These are phyloP conservation scores for Eulimnadia texana DNA, from an alignment of 1,140 invertebrate genomes.

Conservation along the genomic window DNA sequence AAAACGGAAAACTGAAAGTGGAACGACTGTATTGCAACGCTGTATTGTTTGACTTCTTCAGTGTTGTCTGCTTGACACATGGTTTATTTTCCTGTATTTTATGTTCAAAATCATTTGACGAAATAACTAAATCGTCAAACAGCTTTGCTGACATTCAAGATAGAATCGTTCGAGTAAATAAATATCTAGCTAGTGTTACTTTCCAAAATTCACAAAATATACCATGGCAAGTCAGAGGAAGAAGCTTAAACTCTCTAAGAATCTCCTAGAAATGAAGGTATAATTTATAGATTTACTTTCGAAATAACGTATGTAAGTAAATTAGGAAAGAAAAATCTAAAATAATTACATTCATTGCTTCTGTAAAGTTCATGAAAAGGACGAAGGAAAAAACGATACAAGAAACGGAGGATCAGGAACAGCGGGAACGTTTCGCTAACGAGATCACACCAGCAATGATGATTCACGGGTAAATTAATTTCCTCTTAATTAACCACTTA, in stretches of 20 bases:
- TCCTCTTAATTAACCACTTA: constrained; percentile 2
- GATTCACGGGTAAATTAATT: constrained; percentile 33
- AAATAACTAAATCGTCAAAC: no score
- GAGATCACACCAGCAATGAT: constrained; percentile 43
- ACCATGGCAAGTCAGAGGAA: constrained; percentile 8
- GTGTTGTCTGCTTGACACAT: no score
- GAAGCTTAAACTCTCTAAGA: constrained; percentile 22
- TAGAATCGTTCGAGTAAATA: no score
- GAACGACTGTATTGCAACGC: no score
- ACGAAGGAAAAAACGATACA: constrained; percentile 65
- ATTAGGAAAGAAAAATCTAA: neutral
- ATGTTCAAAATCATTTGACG: no score
- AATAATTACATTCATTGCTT: no score
- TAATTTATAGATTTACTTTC: neutral
- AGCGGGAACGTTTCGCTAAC: constrained; percentile 45
- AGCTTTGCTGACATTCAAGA: no score
- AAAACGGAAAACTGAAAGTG: no score
- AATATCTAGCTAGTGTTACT: neutral
- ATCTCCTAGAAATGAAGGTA: constrained; percentile 25
- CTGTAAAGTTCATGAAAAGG: constrained; percentile 84
- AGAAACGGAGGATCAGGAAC: constrained; percentile 54
- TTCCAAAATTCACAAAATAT: neutral
- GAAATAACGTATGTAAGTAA: neutral
- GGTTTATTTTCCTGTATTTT: no score
- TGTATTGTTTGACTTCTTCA: no score